phyloP scores from a whole-genome alignment of 37 sponge, comb jelly and placozoan genomes.

The Amphimedon queenslandica region DNA sequence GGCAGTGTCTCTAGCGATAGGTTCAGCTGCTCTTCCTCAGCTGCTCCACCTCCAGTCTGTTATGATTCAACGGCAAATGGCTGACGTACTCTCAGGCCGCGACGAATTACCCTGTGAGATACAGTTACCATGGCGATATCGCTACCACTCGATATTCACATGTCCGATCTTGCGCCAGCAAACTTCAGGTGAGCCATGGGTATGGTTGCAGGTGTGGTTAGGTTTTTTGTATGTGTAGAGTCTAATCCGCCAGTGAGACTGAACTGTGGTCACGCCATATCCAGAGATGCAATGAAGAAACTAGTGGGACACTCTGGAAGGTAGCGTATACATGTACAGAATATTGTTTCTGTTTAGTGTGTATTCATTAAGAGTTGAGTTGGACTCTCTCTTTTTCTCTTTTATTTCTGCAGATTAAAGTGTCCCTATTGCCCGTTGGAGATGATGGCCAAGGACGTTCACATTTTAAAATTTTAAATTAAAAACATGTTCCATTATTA shows the following conservation, averaged over 20 bases:
- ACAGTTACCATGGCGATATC: slow-evolving; percentile 68
- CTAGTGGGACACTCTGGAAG: slow-evolving; percentile 48
- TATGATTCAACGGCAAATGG: slow-evolving; percentile 68
- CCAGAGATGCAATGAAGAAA: slow-evolving; percentile 87
- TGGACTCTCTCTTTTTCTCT: neutral
- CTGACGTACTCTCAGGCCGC: slow-evolving; percentile 53
- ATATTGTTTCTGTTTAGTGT: neutral
- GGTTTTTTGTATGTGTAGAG: slow-evolving; percentile 4
- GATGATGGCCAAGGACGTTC: slow-evolving; percentile 70
- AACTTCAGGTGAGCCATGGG: slow-evolving; percentile 30
- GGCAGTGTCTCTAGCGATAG: slow-evolving; percentile 63
- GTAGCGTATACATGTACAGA: neutral
- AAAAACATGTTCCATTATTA: no score
- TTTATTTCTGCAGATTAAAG: slow-evolving; percentile 55
- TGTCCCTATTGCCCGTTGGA: slow-evolving; percentile 97
- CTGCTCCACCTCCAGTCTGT: slow-evolving; percentile 63
- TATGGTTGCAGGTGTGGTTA: neutral
- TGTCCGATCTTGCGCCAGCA: slow-evolving; percentile 95
- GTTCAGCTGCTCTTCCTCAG: slow-evolving; percentile 69
- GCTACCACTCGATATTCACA: slow-evolving; percentile 90
- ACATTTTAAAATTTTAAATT: slow-evolving; percentile 78
- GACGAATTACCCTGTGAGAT: slow-evolving; percentile 82
- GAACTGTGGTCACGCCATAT: slow-evolving; percentile 93
- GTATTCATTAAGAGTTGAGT: neutral
- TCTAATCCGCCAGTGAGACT: slow-evolving; percentile 89